Evolutionary conservation across 2,797 vertebrate genomes (phyloP).

Genomic region (Microctenopoma lineatum): DNA sequence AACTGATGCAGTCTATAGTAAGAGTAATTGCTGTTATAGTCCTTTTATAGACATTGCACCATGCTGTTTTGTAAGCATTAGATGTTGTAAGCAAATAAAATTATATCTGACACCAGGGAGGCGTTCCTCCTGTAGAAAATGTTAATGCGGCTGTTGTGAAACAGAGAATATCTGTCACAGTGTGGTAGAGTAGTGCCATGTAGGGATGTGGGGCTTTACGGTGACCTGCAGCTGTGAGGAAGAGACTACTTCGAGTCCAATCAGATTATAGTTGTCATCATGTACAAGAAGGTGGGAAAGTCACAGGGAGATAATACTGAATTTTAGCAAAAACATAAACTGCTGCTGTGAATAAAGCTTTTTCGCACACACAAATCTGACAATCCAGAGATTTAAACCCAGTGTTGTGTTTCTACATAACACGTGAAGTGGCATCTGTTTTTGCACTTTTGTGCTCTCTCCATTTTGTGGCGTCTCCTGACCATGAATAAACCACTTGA

Average conservation of each 20-base stretch:
- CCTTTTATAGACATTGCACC: not conserved
- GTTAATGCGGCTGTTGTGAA: slow-evolving; percentile 51
- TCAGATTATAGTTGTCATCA: slow-evolving; percentile 61
- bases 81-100: slow-evolving; percentile 40
- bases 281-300: slow-evolving; percentile 36
- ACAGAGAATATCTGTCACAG: slow-evolving; percentile 45
- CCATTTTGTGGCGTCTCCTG: not conserved
- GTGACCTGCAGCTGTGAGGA: slow-evolving; percentile 42
- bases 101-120: slow-evolving; percentile 27
- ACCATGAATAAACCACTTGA: not conserved
- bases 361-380: slow-evolving; percentile 10
- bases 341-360: slow-evolving; percentile 22
- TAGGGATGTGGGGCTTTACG: slow-evolving; percentile 42
- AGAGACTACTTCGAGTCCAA: slow-evolving; percentile 44
- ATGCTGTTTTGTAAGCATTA: slow-evolving; percentile 26
- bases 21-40: slow-evolving; percentile 22
- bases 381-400: slow-evolving; percentile 6
- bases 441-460: not conserved
- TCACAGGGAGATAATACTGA: slow-evolving; percentile 10
- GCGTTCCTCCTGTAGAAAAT: slow-evolving; percentile 21
- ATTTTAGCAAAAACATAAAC: slow-evolving; percentile 14
- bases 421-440: slow-evolving; percentile 14
- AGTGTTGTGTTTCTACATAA: slow-evolving; percentile 26
- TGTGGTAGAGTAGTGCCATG: slow-evolving; percentile 36
- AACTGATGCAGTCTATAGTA: slow-evolving; percentile 31